These are phyloP conservation scores for Pseudochromis fuscus DNA, from an alignment of 2,797 vertebrate genomes.

Conservation along the genomic window DNA sequence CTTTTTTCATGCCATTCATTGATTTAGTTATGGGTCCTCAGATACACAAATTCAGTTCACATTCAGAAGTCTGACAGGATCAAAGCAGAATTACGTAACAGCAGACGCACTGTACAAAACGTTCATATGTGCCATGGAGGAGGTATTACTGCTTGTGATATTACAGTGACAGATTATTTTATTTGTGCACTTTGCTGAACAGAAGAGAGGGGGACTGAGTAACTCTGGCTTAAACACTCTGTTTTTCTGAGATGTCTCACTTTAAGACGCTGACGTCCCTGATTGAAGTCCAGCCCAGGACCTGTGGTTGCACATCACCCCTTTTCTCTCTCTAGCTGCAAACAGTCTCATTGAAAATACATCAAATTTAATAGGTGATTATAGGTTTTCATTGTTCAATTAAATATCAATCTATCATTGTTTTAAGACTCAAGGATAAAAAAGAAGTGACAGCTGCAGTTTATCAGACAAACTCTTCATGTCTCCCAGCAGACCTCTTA, in stretches of 20 bases:
- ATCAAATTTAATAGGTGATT: neutral
- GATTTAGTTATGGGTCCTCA: conserved; percentile 39
- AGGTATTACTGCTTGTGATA: conserved; percentile 37
- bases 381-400: neutral
- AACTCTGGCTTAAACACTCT: too few relatives aligned
- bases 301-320: neutral
- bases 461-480: conserved; percentile 32
- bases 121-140: conserved; percentile 27
- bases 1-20: conserved; percentile 53
- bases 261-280: neutral
- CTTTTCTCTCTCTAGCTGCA: neutral
- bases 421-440: conserved; percentile 11
- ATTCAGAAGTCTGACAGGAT: conserved; percentile 60
- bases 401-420: conserved; percentile 13
- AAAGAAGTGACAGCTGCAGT: conserved; percentile 17
- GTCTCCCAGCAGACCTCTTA: conserved; percentile 15
- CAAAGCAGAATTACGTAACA: conserved; percentile 45
- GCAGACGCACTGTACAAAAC: conserved; percentile 47
- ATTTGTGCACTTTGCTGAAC: conserved; percentile 44
- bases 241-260: too few relatives aligned
- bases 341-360: neutral
- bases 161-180: conserved; percentile 24
- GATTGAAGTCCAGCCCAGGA: neutral
- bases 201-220: conserved; percentile 6
- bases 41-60: conserved; percentile 51